Evolutionary conservation across 2,888 invertebrate genomes (phyloP).

Genomic region (Lordiphosa fenestrarum): DNA sequence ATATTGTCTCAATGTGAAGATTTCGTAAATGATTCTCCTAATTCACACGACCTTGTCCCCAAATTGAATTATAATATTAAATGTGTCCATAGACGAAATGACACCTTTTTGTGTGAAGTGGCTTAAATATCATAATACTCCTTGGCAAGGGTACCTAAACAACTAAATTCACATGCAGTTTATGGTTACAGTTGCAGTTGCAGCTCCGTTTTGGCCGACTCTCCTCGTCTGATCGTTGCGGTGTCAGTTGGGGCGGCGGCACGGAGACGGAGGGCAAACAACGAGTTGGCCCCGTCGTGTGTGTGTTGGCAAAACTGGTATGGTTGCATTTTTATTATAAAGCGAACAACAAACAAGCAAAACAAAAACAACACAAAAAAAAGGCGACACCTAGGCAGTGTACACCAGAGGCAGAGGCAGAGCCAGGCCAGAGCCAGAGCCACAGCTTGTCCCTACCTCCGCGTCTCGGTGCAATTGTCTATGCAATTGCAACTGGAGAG

Average conservation of each 20-base stretch:
- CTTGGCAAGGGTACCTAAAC: constrained; percentile 1
- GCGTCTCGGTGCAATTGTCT: constrained; percentile 34
- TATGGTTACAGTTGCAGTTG: constrained; percentile 61
- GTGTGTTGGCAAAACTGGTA: constrained; percentile 69
- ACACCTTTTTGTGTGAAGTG: no score
- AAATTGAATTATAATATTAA: no score
- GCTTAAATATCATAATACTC: not conserved
- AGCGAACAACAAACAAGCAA: constrained; percentile 50
- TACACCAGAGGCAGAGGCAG: constrained; percentile 30
- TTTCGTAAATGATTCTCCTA: no score
- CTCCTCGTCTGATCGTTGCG: constrained; percentile 17
- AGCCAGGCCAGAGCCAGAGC: constrained; percentile 21
- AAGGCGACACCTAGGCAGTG: constrained; percentile 69
- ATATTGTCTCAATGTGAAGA: no score
- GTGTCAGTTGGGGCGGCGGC: constrained; percentile 9
- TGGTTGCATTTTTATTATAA: constrained; percentile 76
- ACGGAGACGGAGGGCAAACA: constrained; percentile 36
- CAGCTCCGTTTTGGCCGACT: constrained; percentile 45
- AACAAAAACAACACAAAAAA: constrained; percentile 43
- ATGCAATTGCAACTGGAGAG: constrained; percentile 17
- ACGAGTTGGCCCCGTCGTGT: constrained; percentile 41
- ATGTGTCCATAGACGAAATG: no score
- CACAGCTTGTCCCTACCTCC: constrained; percentile 21
- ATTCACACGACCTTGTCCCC: no score
- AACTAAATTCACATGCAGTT: constrained; percentile 52